Percentiles rank a stretch among this genome's conserved stretches.
phyloP scores from a whole-genome alignment of 2,797 vertebrate genomes.

The Loris lydekkerianus region DNA sequence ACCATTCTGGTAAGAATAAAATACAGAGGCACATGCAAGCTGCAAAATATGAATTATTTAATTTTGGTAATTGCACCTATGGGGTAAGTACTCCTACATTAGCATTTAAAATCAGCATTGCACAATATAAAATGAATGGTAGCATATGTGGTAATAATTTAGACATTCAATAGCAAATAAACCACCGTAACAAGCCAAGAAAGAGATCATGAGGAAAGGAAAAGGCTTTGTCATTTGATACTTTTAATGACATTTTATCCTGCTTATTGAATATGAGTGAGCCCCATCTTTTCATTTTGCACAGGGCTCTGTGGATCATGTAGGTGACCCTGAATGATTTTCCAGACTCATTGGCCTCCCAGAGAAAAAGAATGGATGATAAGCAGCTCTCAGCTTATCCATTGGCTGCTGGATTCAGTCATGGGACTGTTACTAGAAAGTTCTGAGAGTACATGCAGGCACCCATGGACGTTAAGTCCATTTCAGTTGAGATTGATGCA shows the following conservation, averaged over 20 bases:
- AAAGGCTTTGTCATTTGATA: not conserved
- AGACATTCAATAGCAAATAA: not conserved
- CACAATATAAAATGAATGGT: not conserved
- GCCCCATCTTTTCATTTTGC: not conserved
- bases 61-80: not conserved
- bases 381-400: not conserved
- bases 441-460: not conserved
- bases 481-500: not conserved
- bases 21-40: accelerated
- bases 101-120: not conserved
- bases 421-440: too few relatives aligned
- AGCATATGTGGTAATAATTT: not conserved
- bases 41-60: not conserved
- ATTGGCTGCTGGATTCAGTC: not conserved
- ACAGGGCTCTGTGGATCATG: not conserved
- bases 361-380: not conserved
- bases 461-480: not conserved
- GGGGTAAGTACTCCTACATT: not conserved
- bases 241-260: not conserved
- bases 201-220: not conserved
- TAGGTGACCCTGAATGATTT: not conserved
- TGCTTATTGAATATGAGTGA: not conserved
- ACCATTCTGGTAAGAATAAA: too few relatives aligned
- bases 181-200: not conserved
- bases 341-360: not conserved